Evolutionary conservation across 2,888 invertebrate genomes (phyloP).

Genomic region (Anaspis maculata): DNA sequence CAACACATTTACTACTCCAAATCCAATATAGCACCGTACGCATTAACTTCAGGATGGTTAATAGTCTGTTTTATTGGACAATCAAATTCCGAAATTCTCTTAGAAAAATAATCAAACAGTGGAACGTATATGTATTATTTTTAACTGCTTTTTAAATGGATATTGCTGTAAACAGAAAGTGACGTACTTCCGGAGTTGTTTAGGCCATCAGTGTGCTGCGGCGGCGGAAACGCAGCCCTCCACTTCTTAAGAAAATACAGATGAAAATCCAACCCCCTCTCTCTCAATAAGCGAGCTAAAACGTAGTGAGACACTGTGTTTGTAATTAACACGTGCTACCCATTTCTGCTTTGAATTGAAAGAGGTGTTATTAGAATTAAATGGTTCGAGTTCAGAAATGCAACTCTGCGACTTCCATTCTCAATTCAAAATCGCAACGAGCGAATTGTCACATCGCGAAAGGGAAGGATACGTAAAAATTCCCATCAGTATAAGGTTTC

Average conservation of each 20-base stretch:
- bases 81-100: conserved; percentile 36
- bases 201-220: conserved; percentile 26
- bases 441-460: no score
- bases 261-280: no score
- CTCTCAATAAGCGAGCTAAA: no score
- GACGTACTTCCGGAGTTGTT: conserved; percentile 34
- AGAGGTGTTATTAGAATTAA: no score
- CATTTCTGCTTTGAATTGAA: no score
- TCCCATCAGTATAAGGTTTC: no score
- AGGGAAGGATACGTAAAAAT: no score
- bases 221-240: conserved; percentile 22
- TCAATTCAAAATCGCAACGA: no score
- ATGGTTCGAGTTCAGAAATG: no score
- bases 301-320: no score
- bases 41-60: conserved; percentile 20
- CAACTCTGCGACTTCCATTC: no score
- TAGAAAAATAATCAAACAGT: conserved; percentile 36
- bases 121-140: conserved; percentile 31
- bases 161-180: conserved; percentile 34
- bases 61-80: conserved; percentile 34
- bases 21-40: conserved; percentile 24
- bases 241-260: conserved; percentile 27
- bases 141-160: conserved; percentile 38
- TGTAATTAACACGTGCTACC: no score
- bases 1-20: conserved; percentile 23